Evolutionary conservation across 1,140 invertebrate species (phyloP).

Genomic region (Caenorhabditis briggsae): DNA sequence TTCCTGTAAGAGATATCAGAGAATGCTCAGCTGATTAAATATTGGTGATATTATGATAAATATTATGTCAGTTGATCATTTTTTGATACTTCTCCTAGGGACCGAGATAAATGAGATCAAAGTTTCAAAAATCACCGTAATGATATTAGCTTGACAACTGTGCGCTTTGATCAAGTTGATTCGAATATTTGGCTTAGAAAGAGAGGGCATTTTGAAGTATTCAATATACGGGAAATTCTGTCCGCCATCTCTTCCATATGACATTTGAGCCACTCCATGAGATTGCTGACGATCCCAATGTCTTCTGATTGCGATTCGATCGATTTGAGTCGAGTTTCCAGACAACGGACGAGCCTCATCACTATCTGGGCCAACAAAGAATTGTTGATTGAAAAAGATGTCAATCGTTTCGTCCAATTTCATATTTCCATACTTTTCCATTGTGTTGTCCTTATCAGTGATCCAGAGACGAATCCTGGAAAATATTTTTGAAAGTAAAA

Average conservation of each 20-base stretch:
- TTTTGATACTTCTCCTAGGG: too few species aligned
- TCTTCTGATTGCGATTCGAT: not conserved
- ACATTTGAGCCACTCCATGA: not conserved
- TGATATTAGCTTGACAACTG: conserved; percentile 9
- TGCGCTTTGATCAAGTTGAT: conserved; percentile 13
- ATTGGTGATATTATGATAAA: too few species aligned
- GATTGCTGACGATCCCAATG: not conserved
- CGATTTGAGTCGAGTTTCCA: not conserved
- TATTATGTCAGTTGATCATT: too few species aligned
- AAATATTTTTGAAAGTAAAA: not conserved
- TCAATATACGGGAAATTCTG: not conserved
- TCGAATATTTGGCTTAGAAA: not conserved
- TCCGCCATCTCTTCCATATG: conserved; percentile 14
- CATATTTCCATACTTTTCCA: not conserved
- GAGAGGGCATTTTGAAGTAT: not conserved
- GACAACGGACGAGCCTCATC: conserved; percentile 18
- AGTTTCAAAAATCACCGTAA: not conserved
- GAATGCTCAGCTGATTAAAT: too few species aligned
- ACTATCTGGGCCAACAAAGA: conserved; percentile 17
- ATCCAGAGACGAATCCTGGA: conserved; percentile 31
- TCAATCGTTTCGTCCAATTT: not conserved
- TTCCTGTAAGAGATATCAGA: too few species aligned
- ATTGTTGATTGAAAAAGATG: conserved; percentile 33
- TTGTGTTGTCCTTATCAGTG: not conserved
- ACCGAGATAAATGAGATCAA: too few species aligned